Percentiles rank a stretch among this genome's conserved stretches.
phyloP scores from a whole-genome alignment of 92 coral and sea anemone genomes.

The Porites divaricata region DNA sequence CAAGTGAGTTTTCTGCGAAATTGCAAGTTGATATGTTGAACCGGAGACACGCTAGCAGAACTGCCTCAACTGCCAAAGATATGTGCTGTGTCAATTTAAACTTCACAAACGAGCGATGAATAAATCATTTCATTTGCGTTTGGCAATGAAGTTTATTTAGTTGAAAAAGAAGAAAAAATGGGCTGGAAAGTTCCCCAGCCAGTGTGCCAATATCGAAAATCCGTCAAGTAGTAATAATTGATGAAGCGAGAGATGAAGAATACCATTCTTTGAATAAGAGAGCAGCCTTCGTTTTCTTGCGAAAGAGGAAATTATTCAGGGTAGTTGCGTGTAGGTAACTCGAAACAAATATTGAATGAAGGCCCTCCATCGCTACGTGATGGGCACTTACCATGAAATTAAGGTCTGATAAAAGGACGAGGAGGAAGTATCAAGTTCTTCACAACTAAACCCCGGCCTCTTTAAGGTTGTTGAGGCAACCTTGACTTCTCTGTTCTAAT shows the following conservation, averaged over 20 bases:
- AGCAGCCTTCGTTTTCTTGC: background rate
- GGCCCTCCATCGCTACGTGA: too few species aligned
- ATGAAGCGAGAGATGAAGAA: background rate
- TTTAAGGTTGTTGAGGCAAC: conserved; percentile 44
- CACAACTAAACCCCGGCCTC: background rate
- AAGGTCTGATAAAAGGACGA: background rate
- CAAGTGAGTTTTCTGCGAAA: conserved; percentile 1
- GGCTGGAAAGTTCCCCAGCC: background rate
- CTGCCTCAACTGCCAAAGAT: background rate
- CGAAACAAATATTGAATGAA: too few species aligned
- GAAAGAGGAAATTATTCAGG: background rate
- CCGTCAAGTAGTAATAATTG: background rate
- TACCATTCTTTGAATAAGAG: too few species aligned
- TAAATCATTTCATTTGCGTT: conserved; percentile 24
- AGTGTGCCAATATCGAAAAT: conserved; percentile 14
- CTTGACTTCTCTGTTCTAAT: background rate
- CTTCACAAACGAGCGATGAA: conserved; percentile 4
- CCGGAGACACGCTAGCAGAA: background rate
- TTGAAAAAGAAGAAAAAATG: background rate
- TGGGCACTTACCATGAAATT: background rate
- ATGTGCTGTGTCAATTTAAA: conserved; percentile 9
- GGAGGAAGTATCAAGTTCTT: background rate
- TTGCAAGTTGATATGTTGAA: conserved; percentile 20
- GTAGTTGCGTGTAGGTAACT: background rate
- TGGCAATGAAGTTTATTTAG: conserved; percentile 6